Evolutionary conservation across 2,888 invertebrate species (phyloP).

Genomic region (Melangyna quadrimaculata): DNA sequence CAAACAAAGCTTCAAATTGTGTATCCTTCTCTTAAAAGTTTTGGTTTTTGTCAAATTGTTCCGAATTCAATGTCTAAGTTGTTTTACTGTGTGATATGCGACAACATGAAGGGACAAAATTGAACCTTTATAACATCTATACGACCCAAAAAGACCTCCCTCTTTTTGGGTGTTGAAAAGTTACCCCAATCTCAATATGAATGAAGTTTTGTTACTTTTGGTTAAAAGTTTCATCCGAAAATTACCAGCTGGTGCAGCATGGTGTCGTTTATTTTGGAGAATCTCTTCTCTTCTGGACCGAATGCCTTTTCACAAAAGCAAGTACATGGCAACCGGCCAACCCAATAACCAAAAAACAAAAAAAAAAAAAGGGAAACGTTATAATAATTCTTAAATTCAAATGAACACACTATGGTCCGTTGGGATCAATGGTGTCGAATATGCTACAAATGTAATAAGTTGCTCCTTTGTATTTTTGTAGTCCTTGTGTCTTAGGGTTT

Average conservation of each 20-base stretch:
- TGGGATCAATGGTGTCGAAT: neutral
- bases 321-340: conserved; percentile 13
- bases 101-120: too few relatives aligned
- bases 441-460: neutral
- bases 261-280: conserved; percentile 4
- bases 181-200: neutral
- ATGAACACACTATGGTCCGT: neutral
- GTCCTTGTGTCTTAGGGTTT: neutral
- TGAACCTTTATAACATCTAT: neutral
- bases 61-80: neutral
- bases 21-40: too few relatives aligned
- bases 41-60: too few relatives aligned
- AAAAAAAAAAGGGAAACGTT: neutral
- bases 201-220: conserved; percentile 26
- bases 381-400: conserved; percentile 35
- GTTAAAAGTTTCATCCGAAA: conserved; percentile 53
- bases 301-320: neutral
- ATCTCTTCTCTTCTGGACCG: neutral
- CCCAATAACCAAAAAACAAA: neutral
- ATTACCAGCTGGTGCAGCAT: conserved; percentile 52
- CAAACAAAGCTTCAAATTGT: too few relatives aligned
- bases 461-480: neutral
- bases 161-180: neutral
- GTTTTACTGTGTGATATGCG: neutral
- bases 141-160: neutral